A percentile compares a stretch with the other conserved stretches of the same genome.
These are phyloP conservation scores for Drosophila planitibia DNA, from an alignment of 2,888 invertebrate genomes.

Conservation along the genomic window DNA sequence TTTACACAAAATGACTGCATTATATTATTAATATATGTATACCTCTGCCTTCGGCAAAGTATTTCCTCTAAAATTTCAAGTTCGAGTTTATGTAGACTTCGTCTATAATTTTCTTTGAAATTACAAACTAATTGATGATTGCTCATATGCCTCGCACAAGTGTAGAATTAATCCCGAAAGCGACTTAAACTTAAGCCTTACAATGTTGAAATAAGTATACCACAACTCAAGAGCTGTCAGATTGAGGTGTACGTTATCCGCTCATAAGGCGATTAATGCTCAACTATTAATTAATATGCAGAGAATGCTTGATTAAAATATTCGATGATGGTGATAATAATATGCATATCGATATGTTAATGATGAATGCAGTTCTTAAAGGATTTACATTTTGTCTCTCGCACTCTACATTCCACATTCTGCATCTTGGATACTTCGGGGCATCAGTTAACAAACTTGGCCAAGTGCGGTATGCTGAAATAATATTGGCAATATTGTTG, in stretches of 20 bases:
- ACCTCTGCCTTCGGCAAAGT: background rate
- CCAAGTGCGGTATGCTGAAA: background rate
- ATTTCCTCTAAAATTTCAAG: background rate
- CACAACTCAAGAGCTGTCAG: background rate
- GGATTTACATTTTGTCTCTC: background rate
- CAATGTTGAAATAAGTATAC: too few species aligned
- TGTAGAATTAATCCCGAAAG: background rate
- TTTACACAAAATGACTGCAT: background rate
- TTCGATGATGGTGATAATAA: background rate
- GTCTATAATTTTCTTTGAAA: background rate
- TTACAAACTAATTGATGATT: background rate
- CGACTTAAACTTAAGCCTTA: background rate
- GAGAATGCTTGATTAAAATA: background rate
- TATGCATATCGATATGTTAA: background rate
- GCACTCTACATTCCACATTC: background rate
- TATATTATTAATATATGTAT: background rate
- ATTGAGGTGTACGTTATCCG: background rate
- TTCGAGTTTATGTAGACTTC: background rate
- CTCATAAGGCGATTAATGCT: constrained; percentile 15
- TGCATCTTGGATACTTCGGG: background rate
- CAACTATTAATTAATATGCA: constrained; percentile 12
- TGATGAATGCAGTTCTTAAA: background rate
- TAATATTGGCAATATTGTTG: constrained; percentile 3
- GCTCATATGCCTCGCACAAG: background rate
- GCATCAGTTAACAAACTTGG: background rate